Evolutionary conservation across 2,113 vertebrate species (phyloP).

Genomic region (Suricata suricatta): DNA sequence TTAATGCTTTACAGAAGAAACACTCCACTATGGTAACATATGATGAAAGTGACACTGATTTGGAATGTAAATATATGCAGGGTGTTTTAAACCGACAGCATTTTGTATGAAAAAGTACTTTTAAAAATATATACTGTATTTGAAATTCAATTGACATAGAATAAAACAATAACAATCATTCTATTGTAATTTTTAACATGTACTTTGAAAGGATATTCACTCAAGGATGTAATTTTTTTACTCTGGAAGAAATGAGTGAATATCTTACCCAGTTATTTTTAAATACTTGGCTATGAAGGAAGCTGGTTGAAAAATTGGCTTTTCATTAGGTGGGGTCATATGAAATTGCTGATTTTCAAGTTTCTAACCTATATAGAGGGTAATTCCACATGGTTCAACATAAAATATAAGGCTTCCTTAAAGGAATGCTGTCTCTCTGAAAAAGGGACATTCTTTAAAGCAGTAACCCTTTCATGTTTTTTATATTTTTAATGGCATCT

Average conservation of each 20-base stretch:
- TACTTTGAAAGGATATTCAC: neutral
- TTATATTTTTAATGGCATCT: constrained; percentile 6
- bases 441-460: neutral
- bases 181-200: constrained; percentile 40
- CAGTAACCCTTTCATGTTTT: neutral
- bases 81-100: constrained; percentile 69
- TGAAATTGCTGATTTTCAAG: neutral
- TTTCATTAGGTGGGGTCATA: neutral
- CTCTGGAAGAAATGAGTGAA: neutral
- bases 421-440: neutral
- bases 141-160: constrained; percentile 62
- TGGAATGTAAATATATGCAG: constrained; percentile 74
- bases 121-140: constrained; percentile 48
- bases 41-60: constrained; percentile 75
- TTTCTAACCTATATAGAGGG: neutral
- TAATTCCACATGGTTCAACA: neutral
- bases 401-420: constrained; percentile 6
- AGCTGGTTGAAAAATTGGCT: neutral
- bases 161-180: constrained; percentile 61
- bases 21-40: constrained; percentile 69
- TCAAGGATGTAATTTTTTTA: neutral
- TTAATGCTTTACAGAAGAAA: constrained; percentile 67
- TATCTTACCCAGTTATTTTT: neutral
- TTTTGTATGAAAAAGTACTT: constrained; percentile 73
- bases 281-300: neutral